Conservation (phyloP, 2,113 vertebrate genomes). For the Lagopus leucura region DNA sequence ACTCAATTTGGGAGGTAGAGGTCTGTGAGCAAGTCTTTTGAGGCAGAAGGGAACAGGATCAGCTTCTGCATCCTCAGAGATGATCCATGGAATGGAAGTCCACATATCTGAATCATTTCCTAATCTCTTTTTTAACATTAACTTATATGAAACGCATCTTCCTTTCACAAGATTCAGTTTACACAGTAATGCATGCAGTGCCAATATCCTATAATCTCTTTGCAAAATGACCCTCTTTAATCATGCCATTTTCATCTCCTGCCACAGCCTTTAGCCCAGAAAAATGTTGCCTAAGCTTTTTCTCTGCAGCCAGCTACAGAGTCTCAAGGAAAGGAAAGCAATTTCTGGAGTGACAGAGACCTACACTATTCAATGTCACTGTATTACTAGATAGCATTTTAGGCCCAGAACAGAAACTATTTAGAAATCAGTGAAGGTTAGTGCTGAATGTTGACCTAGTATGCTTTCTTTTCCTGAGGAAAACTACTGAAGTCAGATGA, state of each 20-base stretch:
- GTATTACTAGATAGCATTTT: background rate
- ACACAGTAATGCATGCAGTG: background rate
- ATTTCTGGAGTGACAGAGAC: background rate
- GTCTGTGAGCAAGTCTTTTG: background rate
- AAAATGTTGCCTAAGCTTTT: background rate
- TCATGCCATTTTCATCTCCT: background rate
- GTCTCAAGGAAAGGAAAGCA: background rate
- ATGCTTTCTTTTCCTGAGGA: background rate
- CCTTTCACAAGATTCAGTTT: background rate
- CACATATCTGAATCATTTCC: background rate
- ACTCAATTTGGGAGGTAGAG: background rate
- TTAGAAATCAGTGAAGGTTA: background rate
- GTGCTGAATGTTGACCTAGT: background rate
- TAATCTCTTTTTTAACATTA: background rate
- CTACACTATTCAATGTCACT: background rate
- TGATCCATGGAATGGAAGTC: background rate
- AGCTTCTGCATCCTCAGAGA: background rate
- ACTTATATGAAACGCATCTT: background rate
- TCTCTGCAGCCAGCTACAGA: background rate
- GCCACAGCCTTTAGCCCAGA: accelerated
- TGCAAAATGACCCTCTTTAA: background rate
- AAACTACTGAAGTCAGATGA: background rate
- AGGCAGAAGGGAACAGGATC: background rate
- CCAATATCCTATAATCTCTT: background rate
- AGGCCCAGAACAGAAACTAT: background rate